Evolutionary conservation across 1,140 invertebrate species (phyloP), one percentile per base, ranked within the genome.

Genomic region (Eulimnadia texana): DNA sequence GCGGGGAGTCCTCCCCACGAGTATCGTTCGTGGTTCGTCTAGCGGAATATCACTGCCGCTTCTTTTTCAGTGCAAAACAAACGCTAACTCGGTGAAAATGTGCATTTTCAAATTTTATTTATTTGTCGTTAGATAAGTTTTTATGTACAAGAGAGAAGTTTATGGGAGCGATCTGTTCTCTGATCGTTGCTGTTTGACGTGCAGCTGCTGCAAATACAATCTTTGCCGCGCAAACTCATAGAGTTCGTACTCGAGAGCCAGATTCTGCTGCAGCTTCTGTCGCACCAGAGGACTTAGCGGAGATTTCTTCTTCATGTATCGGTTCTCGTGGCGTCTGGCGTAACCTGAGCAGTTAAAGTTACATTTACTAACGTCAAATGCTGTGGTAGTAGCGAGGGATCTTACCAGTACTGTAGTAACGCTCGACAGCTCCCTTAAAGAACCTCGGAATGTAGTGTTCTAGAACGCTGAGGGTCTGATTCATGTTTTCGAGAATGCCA

Each of bases 1-100:
- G 57, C 78, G 93, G 59, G 90, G 92, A 11, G 89, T 93, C 0
- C 86, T 98, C 93, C 93, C 11, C 93, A 97, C 73, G 93, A 97
- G 71, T 93, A 91, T 74, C 83, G 83, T 42, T 88, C 86, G 58
- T 88, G 88, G 71, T 91, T 92, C 68, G 84, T 91, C 65, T 90
- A 79, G 72, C n/a, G n/a, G n/a, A n/a, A n/a, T n/a, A n/a, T n/a
- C n/a, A n/a, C n/a, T n/a, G n/a, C n/a, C n/a, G n/a, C n/a, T n/a
- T n/a, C n/a, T n/a, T n/a, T n/a, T n/a, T n/a, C n/a, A n/a, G n/a
- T n/a, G n/a, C n/a, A n/a, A n/a, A n/a, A n/a, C n/a, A n/a, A n/a
- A n/a, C n/a, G n/a, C n/a, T n/a, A n/a, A n/a, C n/a, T n/a, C n/a
- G n/a, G n/a, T n/a, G n/a, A n/a, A n/a, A n/a, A n/a, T n/a, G n/a